These are phyloP conservation scores for Microcaecilia unicolor DNA, from an alignment of 2,797 vertebrate genomes.

Conservation along the genomic window DNA sequence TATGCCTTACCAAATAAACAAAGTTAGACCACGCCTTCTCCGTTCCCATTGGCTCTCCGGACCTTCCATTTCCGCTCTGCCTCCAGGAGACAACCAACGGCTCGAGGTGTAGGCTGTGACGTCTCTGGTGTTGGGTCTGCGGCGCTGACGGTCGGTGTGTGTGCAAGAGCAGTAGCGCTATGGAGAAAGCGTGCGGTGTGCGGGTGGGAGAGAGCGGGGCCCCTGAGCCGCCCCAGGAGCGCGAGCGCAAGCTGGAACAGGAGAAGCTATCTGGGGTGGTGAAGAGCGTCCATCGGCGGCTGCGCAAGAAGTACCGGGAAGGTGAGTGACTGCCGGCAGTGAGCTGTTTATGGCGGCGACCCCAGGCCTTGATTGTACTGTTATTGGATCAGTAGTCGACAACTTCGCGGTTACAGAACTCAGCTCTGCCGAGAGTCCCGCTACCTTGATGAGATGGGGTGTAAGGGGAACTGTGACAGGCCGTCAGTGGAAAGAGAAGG, in stretches of 20 bases:
- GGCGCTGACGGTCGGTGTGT: conserved; percentile 1
- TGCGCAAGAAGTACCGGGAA: conserved; percentile 92
- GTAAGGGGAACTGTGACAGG: not conserved
- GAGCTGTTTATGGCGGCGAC: too few relatives aligned
- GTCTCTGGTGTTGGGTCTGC: conserved; percentile 1
- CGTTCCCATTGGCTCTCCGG: conserved; percentile 11
- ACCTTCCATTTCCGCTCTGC: conserved; percentile 33
- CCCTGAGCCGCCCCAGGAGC: conserved; percentile 24
- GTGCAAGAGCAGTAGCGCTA: conserved; percentile 35
- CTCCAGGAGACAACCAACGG: conserved; percentile 19
- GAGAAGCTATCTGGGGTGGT: conserved; percentile 90
- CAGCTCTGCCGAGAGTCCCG: not conserved
- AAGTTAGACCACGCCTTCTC: too few relatives aligned
- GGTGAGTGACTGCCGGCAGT: conserved; percentile 49
- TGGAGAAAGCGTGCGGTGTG: conserved; percentile 55
- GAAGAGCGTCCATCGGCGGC: conserved; percentile 87
- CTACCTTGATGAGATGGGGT: not conserved
- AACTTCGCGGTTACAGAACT: too few relatives aligned
- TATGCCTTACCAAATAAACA: too few relatives aligned
- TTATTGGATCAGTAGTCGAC: too few relatives aligned
- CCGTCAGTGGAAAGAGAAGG: not conserved
- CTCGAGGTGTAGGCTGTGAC: not conserved
- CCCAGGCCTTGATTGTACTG: not conserved
- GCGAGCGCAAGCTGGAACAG: conserved; percentile 68
- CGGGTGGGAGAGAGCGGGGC: conserved; percentile 29